Evolutionary conservation across 1,140 invertebrate genomes (phyloP).

Genomic region (Metaphire vulgaris): DNA sequence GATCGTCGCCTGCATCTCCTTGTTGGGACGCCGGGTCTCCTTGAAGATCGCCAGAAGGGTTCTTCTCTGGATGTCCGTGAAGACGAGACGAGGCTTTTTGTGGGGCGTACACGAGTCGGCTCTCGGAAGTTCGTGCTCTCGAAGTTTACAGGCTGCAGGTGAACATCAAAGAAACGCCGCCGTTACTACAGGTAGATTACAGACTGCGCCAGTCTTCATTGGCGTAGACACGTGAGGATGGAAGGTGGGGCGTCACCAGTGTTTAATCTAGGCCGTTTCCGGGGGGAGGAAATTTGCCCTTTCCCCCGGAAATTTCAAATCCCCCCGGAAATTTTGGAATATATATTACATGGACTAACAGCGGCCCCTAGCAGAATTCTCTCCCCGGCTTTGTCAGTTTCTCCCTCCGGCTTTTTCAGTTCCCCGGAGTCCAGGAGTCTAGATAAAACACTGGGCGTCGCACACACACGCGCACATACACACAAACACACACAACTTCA

Average conservation of each 20-base stretch:
- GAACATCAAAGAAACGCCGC: background rate
- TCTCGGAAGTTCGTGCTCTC: slow-evolving; percentile 35
- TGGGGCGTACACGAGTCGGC: slow-evolving; percentile 33
- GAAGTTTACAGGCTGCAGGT: slow-evolving; percentile 8
- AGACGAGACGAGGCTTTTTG: slow-evolving; percentile 99
- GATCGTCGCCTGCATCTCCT: slow-evolving; percentile 99
- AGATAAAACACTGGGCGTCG: too few species aligned
- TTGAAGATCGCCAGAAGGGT: slow-evolving; percentile 90
- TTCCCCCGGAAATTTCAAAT: too few species aligned
- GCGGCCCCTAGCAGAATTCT: too few species aligned
- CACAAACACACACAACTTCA: too few species aligned
- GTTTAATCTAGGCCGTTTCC: too few species aligned
- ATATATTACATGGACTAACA: too few species aligned
- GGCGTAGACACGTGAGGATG: background rate
- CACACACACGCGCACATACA: too few species aligned
- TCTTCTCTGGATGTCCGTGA: slow-evolving; percentile 98
- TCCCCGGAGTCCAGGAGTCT: too few species aligned
- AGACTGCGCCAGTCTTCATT: background rate
- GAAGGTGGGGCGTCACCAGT: background rate
- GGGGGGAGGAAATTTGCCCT: too few species aligned
- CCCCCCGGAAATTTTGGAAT: too few species aligned
- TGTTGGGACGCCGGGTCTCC: slow-evolving; percentile 98
- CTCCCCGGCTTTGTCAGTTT: too few species aligned
- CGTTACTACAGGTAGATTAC: background rate
- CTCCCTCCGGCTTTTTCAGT: too few species aligned